These are phyloP conservation scores for Pseudopodoces humilis DNA, from an alignment of 2,113 vertebrate species.

Conservation along the genomic window DNA sequence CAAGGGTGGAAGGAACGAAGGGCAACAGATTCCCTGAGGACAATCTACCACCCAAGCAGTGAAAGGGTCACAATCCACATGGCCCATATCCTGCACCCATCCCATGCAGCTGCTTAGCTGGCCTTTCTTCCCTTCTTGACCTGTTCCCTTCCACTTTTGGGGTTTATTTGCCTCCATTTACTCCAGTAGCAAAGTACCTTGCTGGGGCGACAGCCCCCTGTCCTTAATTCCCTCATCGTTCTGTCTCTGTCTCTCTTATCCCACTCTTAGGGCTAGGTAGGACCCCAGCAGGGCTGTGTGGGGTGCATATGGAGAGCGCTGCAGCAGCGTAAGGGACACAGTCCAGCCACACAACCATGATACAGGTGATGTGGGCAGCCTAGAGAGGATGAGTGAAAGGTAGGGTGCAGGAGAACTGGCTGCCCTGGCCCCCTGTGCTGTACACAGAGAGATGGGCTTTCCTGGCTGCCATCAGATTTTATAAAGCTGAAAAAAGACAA, in stretches of 20 bases:
- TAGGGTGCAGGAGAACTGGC: not conserved
- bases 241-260: not conserved
- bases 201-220: not conserved
- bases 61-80: not conserved
- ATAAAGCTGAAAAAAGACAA: slow-evolving; percentile 42
- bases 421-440: not conserved
- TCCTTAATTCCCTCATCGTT: not conserved
- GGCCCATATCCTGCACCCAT: not conserved
- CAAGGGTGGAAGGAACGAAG: not conserved
- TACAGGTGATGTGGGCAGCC: not conserved
- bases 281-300: not conserved
- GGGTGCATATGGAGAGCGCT: not conserved
- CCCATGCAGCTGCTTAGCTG: not conserved
- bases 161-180: not conserved
- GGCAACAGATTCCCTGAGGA: not conserved
- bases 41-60: not conserved
- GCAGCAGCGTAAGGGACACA: not conserved
- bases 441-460: not conserved
- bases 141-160: not conserved
- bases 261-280: not conserved
- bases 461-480: slow-evolving; percentile 52
- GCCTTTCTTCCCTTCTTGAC: not conserved
- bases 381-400: not conserved
- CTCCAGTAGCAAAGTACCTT: not conserved
- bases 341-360: not conserved